Conservation (phyloP, 2,888 invertebrate species). For the Polyploca ridens region DNA sequence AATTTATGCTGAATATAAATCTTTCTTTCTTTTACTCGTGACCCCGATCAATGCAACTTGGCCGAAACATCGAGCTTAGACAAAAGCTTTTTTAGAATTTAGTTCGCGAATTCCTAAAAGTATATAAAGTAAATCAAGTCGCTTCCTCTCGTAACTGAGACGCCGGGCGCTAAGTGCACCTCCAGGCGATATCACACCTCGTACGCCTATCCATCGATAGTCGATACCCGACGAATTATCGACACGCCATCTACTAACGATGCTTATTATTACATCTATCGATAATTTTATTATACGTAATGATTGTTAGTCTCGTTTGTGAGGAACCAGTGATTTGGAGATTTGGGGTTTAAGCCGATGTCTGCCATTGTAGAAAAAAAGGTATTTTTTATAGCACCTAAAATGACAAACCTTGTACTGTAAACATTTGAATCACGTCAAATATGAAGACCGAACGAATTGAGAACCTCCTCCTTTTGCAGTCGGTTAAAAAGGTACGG, state of each 20-base stretch:
- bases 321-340: neutral
- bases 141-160: conserved; percentile 25
- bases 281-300: neutral
- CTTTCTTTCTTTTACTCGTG: too few species aligned
- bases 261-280: conserved; percentile 6
- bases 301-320: neutral
- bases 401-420: too few species aligned
- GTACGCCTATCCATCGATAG: conserved; percentile 22
- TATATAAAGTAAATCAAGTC: conserved; percentile 7
- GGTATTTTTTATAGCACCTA: too few species aligned
- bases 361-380: neutral
- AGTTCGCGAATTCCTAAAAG: too few species aligned
- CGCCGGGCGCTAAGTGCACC: conserved; percentile 21
- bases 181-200: conserved; percentile 61
- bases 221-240: conserved; percentile 15
- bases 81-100: too few species aligned
- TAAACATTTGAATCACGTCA: too few species aligned
- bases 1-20: too few species aligned
- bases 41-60: too few species aligned
- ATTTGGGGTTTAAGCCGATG: neutral
- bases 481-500: too few species aligned
- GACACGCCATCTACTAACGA: conserved; percentile 18
- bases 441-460: too few species aligned
- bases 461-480: too few species aligned
- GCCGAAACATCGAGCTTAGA: too few species aligned